phyloP scores from a whole-genome alignment of 2,888 invertebrate genomes.

The Nemurella pictetii region DNA sequence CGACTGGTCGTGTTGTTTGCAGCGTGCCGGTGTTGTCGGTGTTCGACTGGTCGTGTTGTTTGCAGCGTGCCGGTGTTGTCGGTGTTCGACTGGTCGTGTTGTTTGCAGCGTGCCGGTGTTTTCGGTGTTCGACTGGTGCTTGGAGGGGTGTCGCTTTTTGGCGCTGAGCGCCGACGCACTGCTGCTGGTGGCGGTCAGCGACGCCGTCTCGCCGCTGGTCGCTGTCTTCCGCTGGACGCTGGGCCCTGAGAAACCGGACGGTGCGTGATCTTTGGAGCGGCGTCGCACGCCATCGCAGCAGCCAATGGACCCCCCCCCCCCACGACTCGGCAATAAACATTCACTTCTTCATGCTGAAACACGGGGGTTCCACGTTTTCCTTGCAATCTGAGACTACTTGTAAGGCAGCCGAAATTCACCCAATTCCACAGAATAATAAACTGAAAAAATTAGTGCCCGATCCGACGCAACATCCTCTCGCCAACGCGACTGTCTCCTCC shows the following conservation, averaged over 20 bases:
- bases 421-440: too few relatives aligned
- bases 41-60: too few relatives aligned
- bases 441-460: too few relatives aligned
- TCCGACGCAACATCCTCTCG: not conserved
- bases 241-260: constrained; percentile 58
- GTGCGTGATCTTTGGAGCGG: constrained; percentile 52
- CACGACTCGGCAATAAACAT: too few relatives aligned
- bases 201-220: constrained; percentile 54
- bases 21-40: too few relatives aligned
- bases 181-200: constrained; percentile 60
- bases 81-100: constrained; percentile 59
- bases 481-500: not conserved
- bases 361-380: too few relatives aligned
- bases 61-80: constrained; percentile 57
- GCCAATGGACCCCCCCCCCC: too few relatives aligned
- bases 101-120: constrained; percentile 55
- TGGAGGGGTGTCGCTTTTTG: constrained; percentile 52
- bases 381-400: too few relatives aligned
- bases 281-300: not conserved
- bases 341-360: too few relatives aligned
- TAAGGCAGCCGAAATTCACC: too few relatives aligned
- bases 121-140: constrained; percentile 60
- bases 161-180: constrained; percentile 61
- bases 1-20: too few relatives aligned
- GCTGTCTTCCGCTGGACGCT: constrained; percentile 67